Percentiles rank a stretch among this genome's conserved stretches.
Evolutionary conservation across 2,888 invertebrate species (phyloP).

Genomic region (Standfussiana lucernea): DNA sequence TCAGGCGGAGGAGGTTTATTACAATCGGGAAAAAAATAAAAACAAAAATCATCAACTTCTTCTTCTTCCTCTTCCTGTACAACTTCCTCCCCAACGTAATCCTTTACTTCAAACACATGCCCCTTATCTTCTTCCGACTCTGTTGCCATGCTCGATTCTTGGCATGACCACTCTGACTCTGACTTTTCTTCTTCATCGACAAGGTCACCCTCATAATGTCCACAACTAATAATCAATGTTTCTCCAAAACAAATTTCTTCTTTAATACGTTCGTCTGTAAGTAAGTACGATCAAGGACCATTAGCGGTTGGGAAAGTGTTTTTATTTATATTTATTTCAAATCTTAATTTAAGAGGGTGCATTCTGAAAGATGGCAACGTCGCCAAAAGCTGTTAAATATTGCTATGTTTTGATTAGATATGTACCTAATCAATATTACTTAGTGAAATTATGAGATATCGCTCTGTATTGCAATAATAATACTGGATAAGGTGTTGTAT

Average conservation of each 20-base stretch:
- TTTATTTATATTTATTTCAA: background rate
- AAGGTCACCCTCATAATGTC: slow-evolving; percentile 81
- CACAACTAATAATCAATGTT: slow-evolving; percentile 89
- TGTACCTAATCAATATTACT: background rate
- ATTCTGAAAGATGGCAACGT: background rate
- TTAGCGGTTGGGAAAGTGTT: slow-evolving; percentile 4
- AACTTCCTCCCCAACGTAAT: slow-evolving; percentile 69
- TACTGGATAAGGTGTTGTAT: too few species aligned
- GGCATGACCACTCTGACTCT: slow-evolving; percentile 86
- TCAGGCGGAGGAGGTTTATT: slow-evolving; percentile 72
- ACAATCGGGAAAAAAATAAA: slow-evolving; percentile 88
- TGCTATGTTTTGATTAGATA: background rate
- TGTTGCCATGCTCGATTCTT: slow-evolving; percentile 74
- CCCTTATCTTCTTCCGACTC: slow-evolving; percentile 72
- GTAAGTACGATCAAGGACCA: slow-evolving; percentile 56
- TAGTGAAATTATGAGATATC: too few species aligned
- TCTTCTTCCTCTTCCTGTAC: slow-evolving; percentile 69
- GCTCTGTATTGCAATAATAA: too few species aligned
- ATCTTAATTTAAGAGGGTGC: background rate
- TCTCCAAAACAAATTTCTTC: slow-evolving; percentile 89
- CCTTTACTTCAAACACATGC: slow-evolving; percentile 69
- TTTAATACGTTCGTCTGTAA: slow-evolving; percentile 87
- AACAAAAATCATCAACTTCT: slow-evolving; percentile 83
- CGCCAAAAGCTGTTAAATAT: background rate
- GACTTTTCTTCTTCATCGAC: slow-evolving; percentile 75